Evolutionary conservation across 2,888 invertebrate genomes (phyloP).

Genomic region (Lepetodrilus schrolli): DNA sequence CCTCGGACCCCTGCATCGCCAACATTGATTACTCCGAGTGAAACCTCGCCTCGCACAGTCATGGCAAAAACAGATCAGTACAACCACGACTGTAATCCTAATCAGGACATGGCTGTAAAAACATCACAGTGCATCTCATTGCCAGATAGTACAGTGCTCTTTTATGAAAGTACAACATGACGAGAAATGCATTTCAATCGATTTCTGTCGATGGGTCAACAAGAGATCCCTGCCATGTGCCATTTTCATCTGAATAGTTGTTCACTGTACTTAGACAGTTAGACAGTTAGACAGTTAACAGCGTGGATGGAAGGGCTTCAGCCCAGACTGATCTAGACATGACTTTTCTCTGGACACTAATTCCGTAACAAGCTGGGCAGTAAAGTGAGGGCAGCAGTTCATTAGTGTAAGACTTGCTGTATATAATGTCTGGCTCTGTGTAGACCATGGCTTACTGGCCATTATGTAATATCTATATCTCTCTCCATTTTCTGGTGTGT

Average conservation of each 20-base stretch:
- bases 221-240: background rate
- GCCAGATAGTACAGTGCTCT: background rate
- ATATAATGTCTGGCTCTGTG: too few species aligned
- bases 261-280: conserved; percentile 9
- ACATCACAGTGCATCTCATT: background rate
- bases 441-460: too few species aligned
- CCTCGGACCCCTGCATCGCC: too few species aligned
- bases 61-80: background rate
- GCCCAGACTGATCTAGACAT: too few species aligned
- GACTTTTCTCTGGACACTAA: too few species aligned
- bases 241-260: background rate
- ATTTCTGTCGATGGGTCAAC: conserved; percentile 9
- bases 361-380: too few species aligned
- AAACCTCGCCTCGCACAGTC: background rate
- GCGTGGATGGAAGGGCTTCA: too few species aligned
- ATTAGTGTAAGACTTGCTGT: too few species aligned
- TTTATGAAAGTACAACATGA: background rate
- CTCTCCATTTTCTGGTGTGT: too few species aligned
- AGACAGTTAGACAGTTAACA: too few species aligned
- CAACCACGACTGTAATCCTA: background rate
- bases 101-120: background rate
- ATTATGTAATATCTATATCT: too few species aligned
- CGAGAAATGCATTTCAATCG: conserved; percentile 6
- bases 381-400: too few species aligned
- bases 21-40: background rate